Conservation (phyloP, 2,888 invertebrate species). For the Acutogordius australiensis region DNA sequence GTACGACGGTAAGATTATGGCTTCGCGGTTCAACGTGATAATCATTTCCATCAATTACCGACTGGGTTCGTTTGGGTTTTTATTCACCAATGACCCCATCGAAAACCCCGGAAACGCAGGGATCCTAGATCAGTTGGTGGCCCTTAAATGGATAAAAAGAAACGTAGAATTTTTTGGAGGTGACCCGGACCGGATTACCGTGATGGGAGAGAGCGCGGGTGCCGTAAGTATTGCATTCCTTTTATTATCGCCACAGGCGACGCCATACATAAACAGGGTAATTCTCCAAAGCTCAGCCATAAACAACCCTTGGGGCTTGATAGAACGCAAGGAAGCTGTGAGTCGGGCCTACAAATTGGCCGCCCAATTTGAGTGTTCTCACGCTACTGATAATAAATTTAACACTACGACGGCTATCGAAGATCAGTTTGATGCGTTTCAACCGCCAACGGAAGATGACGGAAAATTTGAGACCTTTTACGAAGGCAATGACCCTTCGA, state of each 20-base stretch:
- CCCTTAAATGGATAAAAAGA: conserved; percentile 30
- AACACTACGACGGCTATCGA: background rate
- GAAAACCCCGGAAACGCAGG: conserved; percentile 47
- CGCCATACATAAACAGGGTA: conserved; percentile 19
- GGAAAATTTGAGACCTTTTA: background rate
- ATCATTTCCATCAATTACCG: conserved; percentile 78
- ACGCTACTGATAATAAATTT: background rate
- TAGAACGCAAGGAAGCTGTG: background rate
- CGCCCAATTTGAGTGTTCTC: background rate
- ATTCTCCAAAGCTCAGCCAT: conserved; percentile 41
- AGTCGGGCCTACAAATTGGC: background rate
- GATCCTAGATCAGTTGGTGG: conserved; percentile 77
- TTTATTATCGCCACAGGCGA: conserved; percentile 25
- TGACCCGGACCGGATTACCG: conserved; percentile 19
- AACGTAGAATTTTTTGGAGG: conserved; percentile 15
- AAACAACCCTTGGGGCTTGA: conserved; percentile 50
- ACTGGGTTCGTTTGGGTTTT: conserved; percentile 49
- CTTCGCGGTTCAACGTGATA: conserved; percentile 56
- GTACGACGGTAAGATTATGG: conserved; percentile 62
- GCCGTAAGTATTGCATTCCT: conserved; percentile 55
- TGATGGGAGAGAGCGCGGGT: conserved; percentile 81
- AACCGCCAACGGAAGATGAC: no score
- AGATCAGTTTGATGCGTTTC: background rate
- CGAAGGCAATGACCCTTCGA: conserved; percentile 16
- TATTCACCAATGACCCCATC: conserved; percentile 20